Base-by-base conservation (phyloP, 2,113 vertebrate genomes). In the Zapornia atra region DNA sequence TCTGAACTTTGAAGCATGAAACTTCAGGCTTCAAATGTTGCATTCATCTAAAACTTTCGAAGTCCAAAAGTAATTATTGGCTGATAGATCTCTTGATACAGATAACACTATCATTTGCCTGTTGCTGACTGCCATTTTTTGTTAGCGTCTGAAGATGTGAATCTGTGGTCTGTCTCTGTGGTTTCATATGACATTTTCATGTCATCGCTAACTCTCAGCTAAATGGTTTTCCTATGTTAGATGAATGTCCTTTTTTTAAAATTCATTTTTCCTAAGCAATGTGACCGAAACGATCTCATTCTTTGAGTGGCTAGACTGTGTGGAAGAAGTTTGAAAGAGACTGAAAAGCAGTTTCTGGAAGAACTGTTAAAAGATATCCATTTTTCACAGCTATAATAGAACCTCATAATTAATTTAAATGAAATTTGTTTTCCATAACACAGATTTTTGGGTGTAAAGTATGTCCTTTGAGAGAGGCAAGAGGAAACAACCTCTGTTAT, bases 381-480 rank as follows among this genome's bases (percentile, higher is more conserved):
- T 96, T 94, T 96, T 88, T 93, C 79, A 93, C 77, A 51, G 42
- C 50, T 64, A 24, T 88, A 91, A 92, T 82, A 66, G 84, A 90
- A 82, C 8, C 69, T 94, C 92, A 93, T 97, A 96, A 96, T 92
- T 96, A 92, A 97, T 96, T 95, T 93, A 94, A 94, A 96, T 90
- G 60, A 81, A 94, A 96, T 90, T 93, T 94, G 76, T 86, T 96
- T 91, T 95, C 90, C 64, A 57, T 92, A 94, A 88, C 69, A 80
- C 65, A 84, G 84, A 75, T 76, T 94, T 97, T 81, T 73, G 82
- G 86, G 93, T 91, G 71, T 82, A 94, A 91, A 94, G 78, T 79
- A 48, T 3, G 42, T 93, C 95, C 93, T 96, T 80, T 82, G 93
- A 97, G 91, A 90, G 75, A 95, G 66, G 70, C 76, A 91, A 63